Evolutionary conservation across 2,797 vertebrate genomes (phyloP).

Genomic region (Diceros bicornis): DNA sequence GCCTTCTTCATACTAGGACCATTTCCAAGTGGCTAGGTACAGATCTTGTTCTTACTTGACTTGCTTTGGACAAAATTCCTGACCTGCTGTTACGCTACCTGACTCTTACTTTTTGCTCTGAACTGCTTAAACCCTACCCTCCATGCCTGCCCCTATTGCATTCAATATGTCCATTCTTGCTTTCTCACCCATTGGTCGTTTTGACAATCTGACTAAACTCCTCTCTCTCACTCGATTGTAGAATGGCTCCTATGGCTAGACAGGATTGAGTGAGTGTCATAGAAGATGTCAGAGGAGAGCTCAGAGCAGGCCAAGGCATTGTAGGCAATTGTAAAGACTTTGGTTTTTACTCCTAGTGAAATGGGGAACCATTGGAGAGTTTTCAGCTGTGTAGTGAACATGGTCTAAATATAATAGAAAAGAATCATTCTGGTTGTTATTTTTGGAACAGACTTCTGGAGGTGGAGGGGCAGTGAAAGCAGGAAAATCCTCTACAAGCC

Average conservation of each 20-base stretch:
- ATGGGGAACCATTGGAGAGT: background rate
- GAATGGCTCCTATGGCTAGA: background rate
- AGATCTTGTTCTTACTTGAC: conserved; percentile 48
- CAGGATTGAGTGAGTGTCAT: background rate
- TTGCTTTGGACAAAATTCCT: conserved; percentile 45
- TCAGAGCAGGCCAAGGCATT: background rate
- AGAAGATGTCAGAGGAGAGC: background rate
- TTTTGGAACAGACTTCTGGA: background rate
- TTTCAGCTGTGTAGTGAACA: background rate
- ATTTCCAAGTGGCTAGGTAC: background rate
- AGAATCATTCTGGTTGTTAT: background rate
- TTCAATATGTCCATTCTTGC: background rate
- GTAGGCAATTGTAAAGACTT: background rate
- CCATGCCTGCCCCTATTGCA: fast-evolving
- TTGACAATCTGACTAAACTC: background rate
- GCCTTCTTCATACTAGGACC: background rate
- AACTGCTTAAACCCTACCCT: too few species aligned
- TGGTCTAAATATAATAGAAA: background rate
- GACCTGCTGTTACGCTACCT: background rate
- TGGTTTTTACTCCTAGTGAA: background rate
- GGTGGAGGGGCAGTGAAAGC: background rate
- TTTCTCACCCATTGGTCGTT: background rate
- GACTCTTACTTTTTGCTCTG: background rate
- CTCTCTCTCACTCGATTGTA: background rate
- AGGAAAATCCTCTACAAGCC: background rate